Percentiles rank a stretch among this genome's conserved stretches.
phyloP scores from a whole-genome alignment of 2,797 vertebrate species.

The Acrocephalus scirpaceus region DNA sequence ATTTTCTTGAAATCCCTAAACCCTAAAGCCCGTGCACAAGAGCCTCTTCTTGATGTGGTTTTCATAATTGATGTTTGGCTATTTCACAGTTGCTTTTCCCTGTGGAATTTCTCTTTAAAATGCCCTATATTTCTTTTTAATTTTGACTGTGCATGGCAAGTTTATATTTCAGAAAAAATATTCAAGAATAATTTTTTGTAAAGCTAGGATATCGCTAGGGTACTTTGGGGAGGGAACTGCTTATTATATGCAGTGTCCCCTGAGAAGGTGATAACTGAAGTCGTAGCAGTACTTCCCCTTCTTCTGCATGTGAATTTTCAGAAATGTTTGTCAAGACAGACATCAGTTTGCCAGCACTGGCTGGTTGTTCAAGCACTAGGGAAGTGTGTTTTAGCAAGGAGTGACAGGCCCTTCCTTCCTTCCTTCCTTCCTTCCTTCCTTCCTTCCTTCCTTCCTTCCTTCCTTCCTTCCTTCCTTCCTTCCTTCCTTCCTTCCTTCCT shows the following conservation, averaged over 20 bases:
- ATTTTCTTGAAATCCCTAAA: constrained; percentile 45
- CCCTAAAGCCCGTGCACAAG: not conserved
- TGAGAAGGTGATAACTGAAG: constrained; percentile 11
- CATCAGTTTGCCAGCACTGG: not conserved
- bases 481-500: not conserved
- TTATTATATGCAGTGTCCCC: constrained; percentile 10
- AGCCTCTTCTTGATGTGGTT: constrained; percentile 46
- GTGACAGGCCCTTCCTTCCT: not conserved
- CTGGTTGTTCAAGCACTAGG: not conserved
- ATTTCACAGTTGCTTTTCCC: constrained; percentile 34
- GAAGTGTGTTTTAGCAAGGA: not conserved
- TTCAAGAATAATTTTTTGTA: not conserved
- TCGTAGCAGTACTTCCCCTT: not conserved
- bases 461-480: not conserved
- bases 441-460: not conserved
- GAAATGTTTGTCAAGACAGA: not conserved
- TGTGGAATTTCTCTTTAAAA: constrained; percentile 47
- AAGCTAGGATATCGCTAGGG: not conserved
- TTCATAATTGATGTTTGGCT: constrained; percentile 55
- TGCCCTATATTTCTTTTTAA: constrained; percentile 36
- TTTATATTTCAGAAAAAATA: constrained; percentile 39
- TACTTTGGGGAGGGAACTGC: not conserved
- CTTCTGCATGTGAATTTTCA: not conserved
- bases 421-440: not conserved
- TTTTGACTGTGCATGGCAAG: constrained; percentile 17